Base-by-base conservation (phyloP, 53 echinoderm and acorn worm species). In the Holothuria leucospilota region DNA sequence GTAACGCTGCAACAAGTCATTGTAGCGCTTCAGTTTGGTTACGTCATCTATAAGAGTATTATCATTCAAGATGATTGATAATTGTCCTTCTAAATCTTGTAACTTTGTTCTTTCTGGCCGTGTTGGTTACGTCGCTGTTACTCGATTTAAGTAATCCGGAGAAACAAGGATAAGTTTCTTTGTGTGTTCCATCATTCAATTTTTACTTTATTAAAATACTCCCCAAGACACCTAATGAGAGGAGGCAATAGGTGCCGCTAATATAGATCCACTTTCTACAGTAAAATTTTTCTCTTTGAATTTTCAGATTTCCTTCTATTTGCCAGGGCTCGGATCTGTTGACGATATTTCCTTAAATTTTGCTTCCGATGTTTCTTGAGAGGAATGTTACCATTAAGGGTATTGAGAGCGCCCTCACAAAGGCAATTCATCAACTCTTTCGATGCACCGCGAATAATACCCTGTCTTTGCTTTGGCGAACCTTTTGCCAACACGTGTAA, bases 251-350 rank as follows among this genome's bases (percentile, higher is more conserved):
- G n/a, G 3, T 3, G 34, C 34, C 20, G 87, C 51, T 23, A 95
- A 69, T 49, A 95, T 64, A 27, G 82, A 95, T 1, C 95, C 93
- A 21, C 92, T 90, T n/a, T n/a, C 65, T 92, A 92, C 5, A 87
- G 51, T 7, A 93, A 56, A 6, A 91, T 62, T 41, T 88, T 90
- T 51, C 91, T 93, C 53, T 91, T 93, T 34, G 34, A 34, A 34
- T 3, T 34, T 34, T 34, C 34, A 34, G 34, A 34, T 3, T 34
- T 34, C 34, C 3, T 34, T 3, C 34, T 34, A 34, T 34, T 2
- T 34, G 87, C 59, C 4, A 96, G 88, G n/a, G 53, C 58, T 59
- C 93, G 84, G 23, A 95, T 15, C 14, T 74, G 88, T 26, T 85
- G 63, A 29, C 88, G 90, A 72, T 93, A 78, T 58, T 27, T 69